Conservation (phyloP, 2,888 invertebrate genomes). For the Clistopyga incitator region DNA sequence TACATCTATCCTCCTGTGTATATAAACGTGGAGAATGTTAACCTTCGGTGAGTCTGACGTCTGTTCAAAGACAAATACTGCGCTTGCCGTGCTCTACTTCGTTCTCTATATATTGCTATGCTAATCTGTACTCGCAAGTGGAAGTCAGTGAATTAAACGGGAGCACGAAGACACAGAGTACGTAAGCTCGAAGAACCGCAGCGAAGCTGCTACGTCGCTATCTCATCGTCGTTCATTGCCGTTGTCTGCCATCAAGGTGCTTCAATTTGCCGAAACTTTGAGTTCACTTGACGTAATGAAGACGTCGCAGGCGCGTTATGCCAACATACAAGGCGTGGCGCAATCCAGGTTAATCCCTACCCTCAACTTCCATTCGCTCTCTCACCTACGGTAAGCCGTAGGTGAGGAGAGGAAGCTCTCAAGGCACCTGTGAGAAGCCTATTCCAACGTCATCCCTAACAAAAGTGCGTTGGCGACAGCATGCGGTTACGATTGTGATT, state of each 20-base stretch:
- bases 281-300: slow-evolving; percentile 73
- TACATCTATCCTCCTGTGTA: background rate
- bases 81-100: slow-evolving; percentile 21
- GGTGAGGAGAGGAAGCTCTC: background rate
- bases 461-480: no score
- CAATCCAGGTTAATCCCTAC: slow-evolving; percentile 6
- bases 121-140: slow-evolving; percentile 53
- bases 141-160: slow-evolving; percentile 40
- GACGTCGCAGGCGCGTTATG: slow-evolving; percentile 35
- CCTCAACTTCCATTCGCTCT: background rate
- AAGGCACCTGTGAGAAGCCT: background rate
- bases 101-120: slow-evolving; percentile 55
- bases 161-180: slow-evolving; percentile 28
- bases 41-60: slow-evolving; percentile 52
- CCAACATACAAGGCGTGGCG: slow-evolving; percentile 7
- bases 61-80: slow-evolving; percentile 61
- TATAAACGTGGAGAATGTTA: slow-evolving; percentile 12
- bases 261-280: slow-evolving; percentile 72
- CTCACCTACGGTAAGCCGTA: background rate
- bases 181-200: slow-evolving; percentile 16
- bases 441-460: background rate
- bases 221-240: slow-evolving; percentile 45
- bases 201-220: background rate
- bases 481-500: no score
- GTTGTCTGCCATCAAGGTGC: slow-evolving; percentile 66